phyloP scores from a whole-genome alignment of 2,888 invertebrate species.

The Griposia aprilina region DNA sequence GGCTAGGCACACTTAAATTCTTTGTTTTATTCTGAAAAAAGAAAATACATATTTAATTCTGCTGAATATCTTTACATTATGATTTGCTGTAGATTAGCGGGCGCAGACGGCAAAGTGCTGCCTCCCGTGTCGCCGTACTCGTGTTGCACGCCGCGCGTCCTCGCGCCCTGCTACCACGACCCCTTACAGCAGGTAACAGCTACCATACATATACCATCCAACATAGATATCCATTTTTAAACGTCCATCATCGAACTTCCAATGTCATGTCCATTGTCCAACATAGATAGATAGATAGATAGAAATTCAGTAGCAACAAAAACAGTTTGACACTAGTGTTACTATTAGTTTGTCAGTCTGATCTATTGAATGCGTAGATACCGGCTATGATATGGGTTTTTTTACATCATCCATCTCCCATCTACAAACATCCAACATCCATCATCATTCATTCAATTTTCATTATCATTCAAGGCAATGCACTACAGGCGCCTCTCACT shows the following conservation, averaged over 20 bases:
- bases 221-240: neutral
- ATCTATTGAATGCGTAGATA: neutral
- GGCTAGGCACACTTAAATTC: neutral
- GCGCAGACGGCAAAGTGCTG: slow-evolving; percentile 85
- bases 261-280: neutral
- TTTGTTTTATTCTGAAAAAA: neutral
- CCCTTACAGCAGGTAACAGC: slow-evolving; percentile 89
- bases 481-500: no score
- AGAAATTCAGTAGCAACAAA: neutral
- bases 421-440: neutral
- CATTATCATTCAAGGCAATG: neutral
- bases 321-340: neutral
- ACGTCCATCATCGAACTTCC: neutral
- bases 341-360: neutral
- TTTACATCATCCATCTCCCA: neutral
- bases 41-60: neutral
- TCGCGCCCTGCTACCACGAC: slow-evolving; percentile 91
- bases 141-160: slow-evolving; percentile 90
- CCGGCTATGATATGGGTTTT: neutral
- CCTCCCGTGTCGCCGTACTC: slow-evolving; percentile 91
- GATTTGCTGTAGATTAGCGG: slow-evolving; percentile 79
- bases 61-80: neutral
- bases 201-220: neutral
- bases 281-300: neutral
- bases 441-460: neutral